Conservation (phyloP, 2,797 vertebrate genomes). For the Oophaga sylvatica region DNA sequence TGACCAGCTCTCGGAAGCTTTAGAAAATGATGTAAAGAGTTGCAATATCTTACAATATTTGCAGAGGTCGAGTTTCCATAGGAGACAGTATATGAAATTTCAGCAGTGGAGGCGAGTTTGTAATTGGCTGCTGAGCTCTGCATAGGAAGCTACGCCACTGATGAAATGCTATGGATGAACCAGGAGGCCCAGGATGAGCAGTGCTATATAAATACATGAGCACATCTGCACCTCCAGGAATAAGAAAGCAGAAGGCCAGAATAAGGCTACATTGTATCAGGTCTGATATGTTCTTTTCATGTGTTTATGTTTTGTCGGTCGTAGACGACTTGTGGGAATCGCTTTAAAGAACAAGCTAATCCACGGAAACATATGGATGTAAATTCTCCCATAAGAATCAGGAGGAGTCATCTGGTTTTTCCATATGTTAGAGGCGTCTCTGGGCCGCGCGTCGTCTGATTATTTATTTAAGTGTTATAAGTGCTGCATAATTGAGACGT, state of each 20-base stretch:
- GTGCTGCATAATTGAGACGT: background rate
- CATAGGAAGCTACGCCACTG: no score
- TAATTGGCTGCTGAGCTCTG: no score
- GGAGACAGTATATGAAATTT: no score
- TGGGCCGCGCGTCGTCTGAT: background rate
- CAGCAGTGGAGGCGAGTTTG: no score
- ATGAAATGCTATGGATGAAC: background rate
- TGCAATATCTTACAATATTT: no score
- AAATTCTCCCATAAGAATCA: constrained; percentile 25
- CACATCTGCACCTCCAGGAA: background rate
- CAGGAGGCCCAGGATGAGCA: background rate
- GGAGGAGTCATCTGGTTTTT: background rate
- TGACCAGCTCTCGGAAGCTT: no score
- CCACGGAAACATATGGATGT: constrained; percentile 21
- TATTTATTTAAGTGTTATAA: constrained; percentile 32
- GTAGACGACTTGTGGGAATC: background rate
- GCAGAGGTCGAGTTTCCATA: no score
- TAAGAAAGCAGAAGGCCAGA: background rate
- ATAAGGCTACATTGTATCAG: background rate
- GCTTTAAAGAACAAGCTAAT: constrained; percentile 18
- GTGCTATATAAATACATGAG: no score
- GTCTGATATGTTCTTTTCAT: background rate
- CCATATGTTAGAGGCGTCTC: constrained; percentile 24
- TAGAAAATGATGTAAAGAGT: no score
- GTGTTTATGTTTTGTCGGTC: background rate